Evolutionary conservation across 2,888 invertebrate species (phyloP).

Genomic region (Tubulanus polymorphus): DNA sequence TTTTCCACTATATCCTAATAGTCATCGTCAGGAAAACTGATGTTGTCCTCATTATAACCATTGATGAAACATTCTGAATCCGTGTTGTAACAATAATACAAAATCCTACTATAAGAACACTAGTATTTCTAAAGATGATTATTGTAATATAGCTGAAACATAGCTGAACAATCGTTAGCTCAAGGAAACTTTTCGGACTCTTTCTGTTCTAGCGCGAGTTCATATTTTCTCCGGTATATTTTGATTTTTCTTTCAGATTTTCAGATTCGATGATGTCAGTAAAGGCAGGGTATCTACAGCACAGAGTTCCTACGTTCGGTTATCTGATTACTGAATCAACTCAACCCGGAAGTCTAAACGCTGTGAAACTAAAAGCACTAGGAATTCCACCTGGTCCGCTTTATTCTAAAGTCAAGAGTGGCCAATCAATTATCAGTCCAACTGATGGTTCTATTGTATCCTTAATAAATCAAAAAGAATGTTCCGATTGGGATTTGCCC

Average conservation of each 20-base stretch:
- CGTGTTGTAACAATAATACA: no score
- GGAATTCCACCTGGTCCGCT: conserved; percentile 51
- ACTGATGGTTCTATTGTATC: no score
- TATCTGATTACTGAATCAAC: conserved; percentile 48
- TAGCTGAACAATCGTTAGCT: neutral
- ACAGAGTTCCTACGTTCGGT: conserved; percentile 53
- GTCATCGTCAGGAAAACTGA: no score
- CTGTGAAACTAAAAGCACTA: conserved; percentile 31
- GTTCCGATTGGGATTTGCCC: no score
- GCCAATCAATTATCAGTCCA: conserved; percentile 40
- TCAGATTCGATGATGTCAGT: conserved; percentile 38
- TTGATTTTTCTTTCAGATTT: conserved; percentile 27
- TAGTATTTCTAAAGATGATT: no score
- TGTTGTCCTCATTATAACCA: no score
- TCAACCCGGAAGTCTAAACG: conserved; percentile 46
- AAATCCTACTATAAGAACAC: no score
- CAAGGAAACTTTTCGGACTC: neutral
- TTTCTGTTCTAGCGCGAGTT: neutral
- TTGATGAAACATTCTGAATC: no score
- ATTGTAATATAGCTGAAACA: neutral
- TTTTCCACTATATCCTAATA: no score
- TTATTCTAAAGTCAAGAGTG: conserved; percentile 49
- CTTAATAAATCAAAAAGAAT: no score
- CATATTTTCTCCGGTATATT: no score
- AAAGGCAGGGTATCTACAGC: conserved; percentile 47